phyloP scores from a whole-genome alignment of 2,888 invertebrate species.

The Ormyrus thymus region DNA sequence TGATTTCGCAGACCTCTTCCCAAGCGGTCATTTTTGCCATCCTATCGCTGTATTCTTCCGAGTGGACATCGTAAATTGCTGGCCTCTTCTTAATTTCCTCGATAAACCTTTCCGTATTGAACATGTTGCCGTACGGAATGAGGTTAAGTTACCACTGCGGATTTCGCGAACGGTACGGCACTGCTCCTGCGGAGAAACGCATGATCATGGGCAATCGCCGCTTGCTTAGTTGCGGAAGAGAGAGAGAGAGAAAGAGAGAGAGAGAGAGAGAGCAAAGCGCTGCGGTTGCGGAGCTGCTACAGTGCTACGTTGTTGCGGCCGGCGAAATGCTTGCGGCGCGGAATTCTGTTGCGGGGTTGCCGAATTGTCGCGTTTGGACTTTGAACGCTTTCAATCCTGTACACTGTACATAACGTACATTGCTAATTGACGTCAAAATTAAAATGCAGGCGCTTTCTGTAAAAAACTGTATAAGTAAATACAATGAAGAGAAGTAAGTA shows the following conservation, averaged over 20 bases:
- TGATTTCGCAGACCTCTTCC: constrained; percentile 69
- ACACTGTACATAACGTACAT: too few relatives aligned
- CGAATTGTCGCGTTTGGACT: neutral
- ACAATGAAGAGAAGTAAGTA: neutral
- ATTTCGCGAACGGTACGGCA: neutral
- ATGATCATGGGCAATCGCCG: constrained; percentile 33
- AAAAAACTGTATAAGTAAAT: neutral
- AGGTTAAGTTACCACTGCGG: constrained; percentile 14
- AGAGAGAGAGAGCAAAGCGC: neutral
- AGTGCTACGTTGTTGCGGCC: neutral
- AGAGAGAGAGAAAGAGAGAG: constrained; percentile 13
- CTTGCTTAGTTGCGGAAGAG: constrained; percentile 45
- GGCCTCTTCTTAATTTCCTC: constrained; percentile 68
- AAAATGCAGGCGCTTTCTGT: neutral
- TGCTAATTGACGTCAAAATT: neutral
- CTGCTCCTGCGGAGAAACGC: constrained; percentile 68
- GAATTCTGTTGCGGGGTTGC: constrained; percentile 9
- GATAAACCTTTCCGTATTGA: constrained; percentile 70
- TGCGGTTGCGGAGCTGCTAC: neutral
- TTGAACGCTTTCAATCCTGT: neutral
- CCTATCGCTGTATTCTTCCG: constrained; percentile 69
- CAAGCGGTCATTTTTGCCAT: constrained; percentile 69
- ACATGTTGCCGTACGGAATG: constrained; percentile 57
- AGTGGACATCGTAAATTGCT: constrained; percentile 69
- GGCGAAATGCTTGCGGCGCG: neutral